Conservation (phyloP, 92 coral and sea anemone species). For the Paramuricea clavata region DNA sequence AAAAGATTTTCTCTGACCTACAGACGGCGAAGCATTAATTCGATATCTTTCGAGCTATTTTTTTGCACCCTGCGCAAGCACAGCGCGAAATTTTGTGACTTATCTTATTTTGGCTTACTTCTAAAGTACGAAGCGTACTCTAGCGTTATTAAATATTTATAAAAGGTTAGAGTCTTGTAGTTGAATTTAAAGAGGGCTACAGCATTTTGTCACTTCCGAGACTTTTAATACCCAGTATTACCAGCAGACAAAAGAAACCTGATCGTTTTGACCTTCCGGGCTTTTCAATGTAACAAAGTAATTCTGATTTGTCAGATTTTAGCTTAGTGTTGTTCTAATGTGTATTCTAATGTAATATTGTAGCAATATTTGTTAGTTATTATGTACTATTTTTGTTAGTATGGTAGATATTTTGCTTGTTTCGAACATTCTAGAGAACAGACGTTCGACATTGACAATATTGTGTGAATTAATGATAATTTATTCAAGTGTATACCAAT, state of each 20-base stretch:
- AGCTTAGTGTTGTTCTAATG: slow-evolving; percentile 1
- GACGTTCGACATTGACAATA: background rate
- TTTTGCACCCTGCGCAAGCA: background rate
- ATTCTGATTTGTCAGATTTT: slow-evolving; percentile 1
- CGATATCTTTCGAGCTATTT: background rate
- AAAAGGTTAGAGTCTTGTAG: slow-evolving; percentile 39
- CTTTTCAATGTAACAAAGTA: slow-evolving; percentile 19
- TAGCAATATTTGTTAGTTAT: background rate
- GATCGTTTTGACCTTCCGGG: background rate
- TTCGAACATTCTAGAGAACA: background rate
- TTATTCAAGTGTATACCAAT: background rate
- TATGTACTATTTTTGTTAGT: background rate
- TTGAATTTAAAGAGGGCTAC: slow-evolving; percentile 3
- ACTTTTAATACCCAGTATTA: background rate
- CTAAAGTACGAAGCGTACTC: background rate
- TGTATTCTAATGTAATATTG: background rate
- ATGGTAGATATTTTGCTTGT: background rate
- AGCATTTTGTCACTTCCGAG: slow-evolving; percentile 14
- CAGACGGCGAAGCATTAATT: background rate
- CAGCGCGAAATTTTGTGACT: background rate
- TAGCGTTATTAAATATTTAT: slow-evolving; percentile 45
- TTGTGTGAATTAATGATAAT: slow-evolving; percentile 13
- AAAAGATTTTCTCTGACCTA: slow-evolving; percentile 2
- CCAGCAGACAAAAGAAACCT: slow-evolving; percentile 13
- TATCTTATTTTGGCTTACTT: background rate